phyloP scores from a whole-genome alignment of 1,140 invertebrate species.

The Cyrtorhinus lividipennis region DNA sequence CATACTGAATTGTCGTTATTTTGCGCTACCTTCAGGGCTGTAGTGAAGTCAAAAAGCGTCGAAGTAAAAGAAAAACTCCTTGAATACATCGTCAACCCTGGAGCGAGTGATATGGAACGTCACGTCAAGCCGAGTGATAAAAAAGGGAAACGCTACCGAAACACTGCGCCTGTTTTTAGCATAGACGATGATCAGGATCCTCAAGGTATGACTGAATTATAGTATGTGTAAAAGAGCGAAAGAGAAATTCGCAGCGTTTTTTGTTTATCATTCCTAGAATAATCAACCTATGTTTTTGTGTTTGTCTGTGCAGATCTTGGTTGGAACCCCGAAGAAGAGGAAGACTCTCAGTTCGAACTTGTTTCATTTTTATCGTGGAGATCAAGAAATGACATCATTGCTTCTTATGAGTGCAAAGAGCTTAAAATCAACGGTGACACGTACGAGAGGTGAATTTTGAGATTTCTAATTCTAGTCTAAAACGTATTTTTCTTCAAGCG shows the following conservation, averaged over 20 bases:
- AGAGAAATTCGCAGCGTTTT: too few relatives aligned
- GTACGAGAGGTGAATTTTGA: conserved; percentile 53
- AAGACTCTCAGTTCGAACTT: conserved; percentile 48
- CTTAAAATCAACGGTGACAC: conserved; percentile 74
- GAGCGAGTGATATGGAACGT: conserved; percentile 38
- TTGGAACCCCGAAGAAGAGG: conserved; percentile 32
- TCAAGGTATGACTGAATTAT: too few relatives aligned
- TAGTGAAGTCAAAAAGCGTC: conserved; percentile 65
- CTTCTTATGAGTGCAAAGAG: conserved; percentile 81
- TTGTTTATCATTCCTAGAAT: background rate
- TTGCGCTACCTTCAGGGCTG: conserved; percentile 26
- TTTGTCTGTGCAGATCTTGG: conserved; percentile 30
- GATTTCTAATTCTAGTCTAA: background rate
- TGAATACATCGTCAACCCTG: conserved; percentile 84
- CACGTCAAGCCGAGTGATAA: conserved; percentile 69
- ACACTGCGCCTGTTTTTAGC: conserved; percentile 83
- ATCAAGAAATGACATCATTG: conserved; percentile 68
- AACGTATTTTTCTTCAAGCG: too few relatives aligned
- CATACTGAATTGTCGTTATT: background rate
- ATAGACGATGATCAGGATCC: conserved; percentile 82
- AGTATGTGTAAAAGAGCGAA: too few relatives aligned
- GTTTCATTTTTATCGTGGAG: conserved; percentile 60
- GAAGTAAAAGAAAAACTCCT: conserved; percentile 86
- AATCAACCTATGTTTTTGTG: background rate
- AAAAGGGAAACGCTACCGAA: conserved; percentile 75